Evolutionary conservation across 2,888 invertebrate species (phyloP).

Genomic region (Hirtodrosophila confusa): DNA sequence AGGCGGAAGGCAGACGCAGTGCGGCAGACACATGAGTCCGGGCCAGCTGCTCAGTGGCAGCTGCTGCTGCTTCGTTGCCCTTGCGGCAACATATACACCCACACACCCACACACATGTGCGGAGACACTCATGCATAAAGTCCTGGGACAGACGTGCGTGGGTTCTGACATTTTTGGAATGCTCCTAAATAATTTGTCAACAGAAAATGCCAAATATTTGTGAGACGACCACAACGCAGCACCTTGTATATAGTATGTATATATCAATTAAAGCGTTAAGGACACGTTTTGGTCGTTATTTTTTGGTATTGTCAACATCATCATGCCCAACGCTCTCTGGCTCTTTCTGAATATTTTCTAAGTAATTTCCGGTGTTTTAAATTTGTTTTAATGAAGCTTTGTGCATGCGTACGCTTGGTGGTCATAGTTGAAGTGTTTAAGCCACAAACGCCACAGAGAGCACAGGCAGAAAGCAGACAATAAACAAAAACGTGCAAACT

Average conservation of each 20-base stretch:
- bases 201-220: constrained; percentile 45
- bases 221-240: constrained; percentile 11
- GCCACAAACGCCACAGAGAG: constrained; percentile 22
- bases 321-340: constrained; percentile 25
- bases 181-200: constrained; percentile 49
- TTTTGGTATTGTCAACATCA: constrained; percentile 45
- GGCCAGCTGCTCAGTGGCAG: constrained; percentile 19
- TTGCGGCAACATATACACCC: constrained; percentile 24
- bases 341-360: constrained; percentile 43
- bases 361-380: constrained; percentile 64
- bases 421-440: constrained; percentile 26
- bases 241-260: constrained; percentile 36
- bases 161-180: constrained; percentile 41
- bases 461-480: constrained; percentile 11
- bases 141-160: constrained; percentile 7
- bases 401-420: constrained; percentile 52
- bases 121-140: constrained; percentile 6
- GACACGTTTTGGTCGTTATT: constrained; percentile 64
- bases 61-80: constrained; percentile 28
- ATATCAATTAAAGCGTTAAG: constrained; percentile 58
- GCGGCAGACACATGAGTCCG: constrained; percentile 58
- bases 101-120: constrained; percentile 13
- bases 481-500: constrained; percentile 7
- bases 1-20: constrained; percentile 73
- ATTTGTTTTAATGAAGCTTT: constrained; percentile 51